A percentile compares a stretch with the other conserved stretches of the same genome.
phyloP scores from a whole-genome alignment of 2,113 vertebrate genomes.

The Scatophagus argus region DNA sequence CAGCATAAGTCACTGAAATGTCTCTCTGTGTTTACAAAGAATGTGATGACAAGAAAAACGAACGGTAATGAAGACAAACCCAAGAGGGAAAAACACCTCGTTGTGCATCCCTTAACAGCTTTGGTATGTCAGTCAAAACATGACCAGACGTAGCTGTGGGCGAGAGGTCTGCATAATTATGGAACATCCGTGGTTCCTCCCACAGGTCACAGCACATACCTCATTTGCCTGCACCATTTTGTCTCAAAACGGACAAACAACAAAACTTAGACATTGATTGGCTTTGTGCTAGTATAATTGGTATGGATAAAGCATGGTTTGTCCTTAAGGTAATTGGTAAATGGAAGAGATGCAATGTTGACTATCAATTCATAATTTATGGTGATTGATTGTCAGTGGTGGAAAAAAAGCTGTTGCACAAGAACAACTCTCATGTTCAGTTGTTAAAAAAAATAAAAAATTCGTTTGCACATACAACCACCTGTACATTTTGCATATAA shows the following conservation, averaged over 20 bases:
- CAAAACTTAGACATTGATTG: conserved; percentile 14
- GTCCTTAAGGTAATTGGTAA: no score
- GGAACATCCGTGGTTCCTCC: conserved; percentile 32
- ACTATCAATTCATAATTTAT: no score
- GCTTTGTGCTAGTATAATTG: no score
- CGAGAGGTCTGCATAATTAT: conserved; percentile 58
- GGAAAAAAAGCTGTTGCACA: no score
- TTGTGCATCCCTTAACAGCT: conserved; percentile 60
- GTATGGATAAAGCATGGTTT: no score
- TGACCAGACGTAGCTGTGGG: conserved; percentile 65
- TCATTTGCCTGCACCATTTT: conserved; percentile 42
- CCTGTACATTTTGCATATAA: no score
- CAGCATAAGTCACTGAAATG: conserved; percentile 19
- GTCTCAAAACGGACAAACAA: conserved; percentile 26
- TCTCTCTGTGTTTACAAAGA: conserved; percentile 44
- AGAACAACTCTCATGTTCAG: no score
- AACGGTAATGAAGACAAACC: conserved; percentile 65
- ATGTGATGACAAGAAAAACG: conserved; percentile 60
- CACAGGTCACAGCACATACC: conserved; percentile 63
- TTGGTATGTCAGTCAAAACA: conserved; percentile 76
- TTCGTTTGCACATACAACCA: no score
- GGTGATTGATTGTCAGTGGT: no score
- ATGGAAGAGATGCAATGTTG: no score
- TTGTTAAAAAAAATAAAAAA: no score
- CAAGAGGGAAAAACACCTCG: conserved; percentile 42